Evolutionary conservation across 2,888 invertebrate genomes (phyloP).

Genomic region (Saturnia pavonia): DNA sequence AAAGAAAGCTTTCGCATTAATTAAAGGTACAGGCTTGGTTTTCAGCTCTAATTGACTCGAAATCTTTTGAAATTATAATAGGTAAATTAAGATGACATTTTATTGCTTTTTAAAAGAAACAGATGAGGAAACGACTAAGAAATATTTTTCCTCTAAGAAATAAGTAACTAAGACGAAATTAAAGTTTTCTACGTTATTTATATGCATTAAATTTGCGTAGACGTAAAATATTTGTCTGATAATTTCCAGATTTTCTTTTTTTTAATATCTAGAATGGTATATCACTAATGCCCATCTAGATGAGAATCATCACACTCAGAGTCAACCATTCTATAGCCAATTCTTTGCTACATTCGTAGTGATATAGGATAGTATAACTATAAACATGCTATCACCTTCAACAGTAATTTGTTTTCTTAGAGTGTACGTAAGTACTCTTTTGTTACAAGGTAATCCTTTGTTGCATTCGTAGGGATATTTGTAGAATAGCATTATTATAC

Average conservation of each 20-base stretch:
- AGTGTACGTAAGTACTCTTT: too few relatives aligned
- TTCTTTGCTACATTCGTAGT: too few relatives aligned
- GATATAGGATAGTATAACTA: too few relatives aligned
- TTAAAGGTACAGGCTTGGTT: slow-evolving; percentile 66
- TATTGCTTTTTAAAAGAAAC: slow-evolving; percentile 28
- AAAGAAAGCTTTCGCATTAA: slow-evolving; percentile 68
- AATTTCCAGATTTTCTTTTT: neutral
- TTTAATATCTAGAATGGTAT: neutral
- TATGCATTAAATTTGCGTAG: neutral
- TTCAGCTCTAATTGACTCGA: slow-evolving; percentile 55
- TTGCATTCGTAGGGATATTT: too few relatives aligned
- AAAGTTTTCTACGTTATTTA: neutral
- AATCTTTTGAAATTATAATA: slow-evolving; percentile 56
- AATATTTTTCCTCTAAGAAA: neutral
- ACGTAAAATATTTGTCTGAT: neutral
- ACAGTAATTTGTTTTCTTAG: too few relatives aligned
- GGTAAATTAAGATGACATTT: slow-evolving; percentile 39
- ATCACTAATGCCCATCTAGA: neutral
- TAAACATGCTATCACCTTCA: too few relatives aligned
- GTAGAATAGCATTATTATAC: too few relatives aligned
- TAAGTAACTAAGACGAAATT: slow-evolving; percentile 23
- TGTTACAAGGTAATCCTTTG: too few relatives aligned
- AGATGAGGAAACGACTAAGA: too few relatives aligned
- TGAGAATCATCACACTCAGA: too few relatives aligned
- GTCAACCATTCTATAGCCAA: too few relatives aligned